Conservation (phyloP, 2,113 vertebrate genomes). For the Uria aalge region DNA sequence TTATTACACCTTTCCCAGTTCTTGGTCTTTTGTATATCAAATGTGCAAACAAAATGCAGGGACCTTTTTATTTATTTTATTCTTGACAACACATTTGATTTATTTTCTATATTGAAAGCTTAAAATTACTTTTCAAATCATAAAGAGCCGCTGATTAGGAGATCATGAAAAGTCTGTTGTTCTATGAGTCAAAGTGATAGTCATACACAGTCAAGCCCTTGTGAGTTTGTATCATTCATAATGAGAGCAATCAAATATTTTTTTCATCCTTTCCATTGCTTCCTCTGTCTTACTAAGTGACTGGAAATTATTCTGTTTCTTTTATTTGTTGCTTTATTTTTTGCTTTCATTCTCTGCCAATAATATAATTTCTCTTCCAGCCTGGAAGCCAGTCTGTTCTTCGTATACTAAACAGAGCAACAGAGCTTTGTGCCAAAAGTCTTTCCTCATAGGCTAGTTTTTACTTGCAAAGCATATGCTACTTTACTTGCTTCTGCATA, state of each 20-base stretch:
- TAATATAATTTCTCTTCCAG: not conserved
- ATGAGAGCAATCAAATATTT: not conserved
- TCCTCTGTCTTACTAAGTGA: not conserved
- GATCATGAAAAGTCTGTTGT: not conserved
- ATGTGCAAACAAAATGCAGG: not conserved
- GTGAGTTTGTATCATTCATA: not conserved
- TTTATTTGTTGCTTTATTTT: not conserved
- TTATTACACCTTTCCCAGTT: not conserved
- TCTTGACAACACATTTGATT: not conserved
- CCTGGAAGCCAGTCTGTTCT: not conserved
- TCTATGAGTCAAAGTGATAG: not conserved
- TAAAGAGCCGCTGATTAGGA: not conserved
- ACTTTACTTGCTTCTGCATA: not conserved
- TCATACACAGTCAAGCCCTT: not conserved
- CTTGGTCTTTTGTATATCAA: not conserved
- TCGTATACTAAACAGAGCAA: not conserved
- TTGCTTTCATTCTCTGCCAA: not conserved
- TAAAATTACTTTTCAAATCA: not conserved
- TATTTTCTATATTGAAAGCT: not conserved
- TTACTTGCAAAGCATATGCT: not conserved
- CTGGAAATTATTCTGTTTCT: not conserved
- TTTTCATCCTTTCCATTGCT: not conserved
- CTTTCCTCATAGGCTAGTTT: not conserved
- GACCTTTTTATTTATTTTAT: not conserved
- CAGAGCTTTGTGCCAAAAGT: not conserved